Conservation (phyloP, 2,888 invertebrate genomes). For the Phragmatobia fuliginosa region DNA sequence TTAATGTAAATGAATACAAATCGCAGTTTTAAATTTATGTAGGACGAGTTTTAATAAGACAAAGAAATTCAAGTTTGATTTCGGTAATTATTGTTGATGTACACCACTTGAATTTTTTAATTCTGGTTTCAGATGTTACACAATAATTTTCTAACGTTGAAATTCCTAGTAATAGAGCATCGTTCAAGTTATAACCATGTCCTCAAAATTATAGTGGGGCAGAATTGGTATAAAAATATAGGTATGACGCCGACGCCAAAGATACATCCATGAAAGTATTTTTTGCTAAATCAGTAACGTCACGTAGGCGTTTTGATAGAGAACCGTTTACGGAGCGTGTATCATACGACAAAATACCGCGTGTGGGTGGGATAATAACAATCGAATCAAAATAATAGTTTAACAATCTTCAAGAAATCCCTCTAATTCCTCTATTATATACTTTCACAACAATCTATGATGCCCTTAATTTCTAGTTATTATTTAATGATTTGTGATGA, state of each 20-base stretch:
- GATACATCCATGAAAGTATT: constrained; percentile 25
- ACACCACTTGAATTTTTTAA: constrained; percentile 6
- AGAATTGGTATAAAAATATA: background rate
- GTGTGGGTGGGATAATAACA: constrained; percentile 39
- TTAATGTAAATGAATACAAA: constrained; percentile 31
- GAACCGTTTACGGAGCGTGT: constrained; percentile 34
- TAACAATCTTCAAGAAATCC: constrained; percentile 34
- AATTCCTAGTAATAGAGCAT: constrained; percentile 17
- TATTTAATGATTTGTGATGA: constrained; percentile 25
- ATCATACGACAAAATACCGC: constrained; percentile 30
- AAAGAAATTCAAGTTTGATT: constrained; percentile 43
- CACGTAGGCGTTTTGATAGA: constrained; percentile 40
- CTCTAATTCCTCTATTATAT: constrained; percentile 33
- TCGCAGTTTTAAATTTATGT: constrained; percentile 37
- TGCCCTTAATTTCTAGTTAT: constrained; percentile 43
- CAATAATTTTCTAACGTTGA: constrained; percentile 25
- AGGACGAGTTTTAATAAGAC: constrained; percentile 41
- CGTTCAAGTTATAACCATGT: constrained; percentile 19
- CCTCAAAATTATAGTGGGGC: constrained; percentile 10
- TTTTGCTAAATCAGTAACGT: constrained; percentile 37
- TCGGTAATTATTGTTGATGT: constrained; percentile 32
- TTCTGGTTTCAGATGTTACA: constrained; percentile 28
- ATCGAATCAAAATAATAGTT: constrained; percentile 34
- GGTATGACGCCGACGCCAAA: background rate
- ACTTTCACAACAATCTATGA: constrained; percentile 40